Evolutionary conservation across 2,888 invertebrate genomes (phyloP).

Genomic region (Ophion slaviceki): DNA sequence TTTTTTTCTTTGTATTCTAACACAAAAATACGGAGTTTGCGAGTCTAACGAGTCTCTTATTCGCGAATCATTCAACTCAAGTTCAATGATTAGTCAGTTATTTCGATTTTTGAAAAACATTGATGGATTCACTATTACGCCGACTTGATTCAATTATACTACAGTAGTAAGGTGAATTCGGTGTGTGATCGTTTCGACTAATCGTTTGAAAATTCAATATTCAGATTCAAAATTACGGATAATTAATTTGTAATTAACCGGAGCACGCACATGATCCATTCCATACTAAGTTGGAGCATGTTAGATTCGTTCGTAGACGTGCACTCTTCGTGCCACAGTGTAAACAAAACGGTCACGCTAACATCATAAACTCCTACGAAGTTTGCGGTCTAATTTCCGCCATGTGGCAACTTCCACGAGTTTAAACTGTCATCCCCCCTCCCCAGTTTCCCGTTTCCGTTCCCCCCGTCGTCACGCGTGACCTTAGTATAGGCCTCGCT

Average conservation of each 20-base stretch:
- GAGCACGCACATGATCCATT: conserved; percentile 40
- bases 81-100: background rate
- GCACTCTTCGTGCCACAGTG: conserved; percentile 61
- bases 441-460: conserved; percentile 37
- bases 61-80: background rate
- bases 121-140: background rate
- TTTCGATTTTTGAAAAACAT: background rate
- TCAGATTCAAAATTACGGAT: conserved; percentile 39
- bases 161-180: background rate
- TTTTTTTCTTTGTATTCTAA: too few species aligned
- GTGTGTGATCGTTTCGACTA: background rate
- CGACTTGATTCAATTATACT: background rate
- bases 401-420: conserved; percentile 64
- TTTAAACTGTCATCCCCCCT: conserved; percentile 32
- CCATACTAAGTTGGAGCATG: conserved; percentile 38
- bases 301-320: conserved; percentile 51
- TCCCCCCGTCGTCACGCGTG: conserved; percentile 11
- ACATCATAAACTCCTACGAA: conserved; percentile 75
- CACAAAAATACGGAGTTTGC: too few species aligned
- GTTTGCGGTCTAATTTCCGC: conserved; percentile 78
- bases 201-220: conserved; percentile 40
- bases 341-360: conserved; percentile 77
- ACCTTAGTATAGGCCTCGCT: conserved; percentile 27
- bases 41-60: background rate
- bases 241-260: conserved; percentile 64